These are phyloP conservation scores for Oscheius sp. DNA, from an alignment of 2,888 invertebrate species.

Conservation along the genomic window DNA sequence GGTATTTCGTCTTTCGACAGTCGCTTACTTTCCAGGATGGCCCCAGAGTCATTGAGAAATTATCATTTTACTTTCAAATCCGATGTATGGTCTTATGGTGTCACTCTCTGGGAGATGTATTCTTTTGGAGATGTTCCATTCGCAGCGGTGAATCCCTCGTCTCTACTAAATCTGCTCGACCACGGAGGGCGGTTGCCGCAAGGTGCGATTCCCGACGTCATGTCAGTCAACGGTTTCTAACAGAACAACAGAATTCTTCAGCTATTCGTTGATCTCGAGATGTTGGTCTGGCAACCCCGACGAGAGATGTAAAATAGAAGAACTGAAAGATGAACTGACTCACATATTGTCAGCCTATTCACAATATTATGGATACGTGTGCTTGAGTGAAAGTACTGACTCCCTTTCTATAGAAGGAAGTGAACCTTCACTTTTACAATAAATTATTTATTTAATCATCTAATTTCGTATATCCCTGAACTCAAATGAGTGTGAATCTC, in stretches of 20 bases:
- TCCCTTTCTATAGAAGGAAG: no score
- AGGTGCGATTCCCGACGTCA: not conserved
- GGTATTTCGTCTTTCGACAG: not conserved
- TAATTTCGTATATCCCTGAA: no score
- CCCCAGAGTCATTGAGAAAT: conserved; percentile 12
- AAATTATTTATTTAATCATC: no score
- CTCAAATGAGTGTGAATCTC: no score
- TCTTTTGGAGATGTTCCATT: conserved; percentile 4
- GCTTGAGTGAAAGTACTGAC: no score
- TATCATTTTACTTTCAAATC: conserved; percentile 13
- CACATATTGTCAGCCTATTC: no score
- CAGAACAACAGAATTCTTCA: not conserved
- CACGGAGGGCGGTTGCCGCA: not conserved
- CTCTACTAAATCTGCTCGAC: not conserved
- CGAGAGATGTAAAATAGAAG: not conserved
- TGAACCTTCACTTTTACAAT: no score
- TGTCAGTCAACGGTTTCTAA: not conserved
- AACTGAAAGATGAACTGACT: no score
- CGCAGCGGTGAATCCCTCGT: not conserved
- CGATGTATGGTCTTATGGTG: conserved; percentile 9
- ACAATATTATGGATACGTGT: no score
- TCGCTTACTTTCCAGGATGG: not conserved
- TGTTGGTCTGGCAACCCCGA: not conserved
- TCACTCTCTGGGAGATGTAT: conserved; percentile 7
- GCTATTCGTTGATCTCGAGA: not conserved